Evolutionary conservation across 1,140 invertebrate genomes (phyloP).

Genomic region (Homarus americanus): DNA sequence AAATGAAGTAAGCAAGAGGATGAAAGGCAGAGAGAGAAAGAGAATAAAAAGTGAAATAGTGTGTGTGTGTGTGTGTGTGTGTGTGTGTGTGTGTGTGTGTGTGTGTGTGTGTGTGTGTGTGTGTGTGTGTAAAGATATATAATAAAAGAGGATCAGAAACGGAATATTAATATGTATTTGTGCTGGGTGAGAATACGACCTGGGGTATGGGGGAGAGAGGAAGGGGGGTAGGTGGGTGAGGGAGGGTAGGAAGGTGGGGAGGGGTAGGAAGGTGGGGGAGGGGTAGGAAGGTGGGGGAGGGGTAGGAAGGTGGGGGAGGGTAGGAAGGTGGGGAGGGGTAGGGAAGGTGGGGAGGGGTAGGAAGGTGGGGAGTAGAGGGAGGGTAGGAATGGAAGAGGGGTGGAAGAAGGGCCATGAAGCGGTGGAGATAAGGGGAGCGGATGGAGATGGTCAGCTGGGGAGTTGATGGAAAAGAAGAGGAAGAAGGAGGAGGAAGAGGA

Average conservation of each 20-base stretch:
- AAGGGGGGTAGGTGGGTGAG: background rate
- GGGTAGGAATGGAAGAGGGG: background rate
- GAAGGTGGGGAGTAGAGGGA: background rate
- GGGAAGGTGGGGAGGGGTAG: background rate
- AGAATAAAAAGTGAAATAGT: background rate
- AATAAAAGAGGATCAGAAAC: background rate
- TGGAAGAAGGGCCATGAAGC: background rate
- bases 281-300: background rate
- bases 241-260: background rate
- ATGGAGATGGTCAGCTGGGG: no score
- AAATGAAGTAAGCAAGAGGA: background rate
- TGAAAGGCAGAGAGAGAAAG: background rate
- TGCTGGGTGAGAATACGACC: conserved; percentile 10
- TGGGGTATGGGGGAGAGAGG: background rate
- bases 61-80: no score
- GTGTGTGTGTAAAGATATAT: background rate
- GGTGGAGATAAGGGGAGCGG: background rate
- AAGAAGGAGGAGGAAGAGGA: background rate
- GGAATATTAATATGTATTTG: conserved; percentile 10
- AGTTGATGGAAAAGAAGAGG: background rate
- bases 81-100: no score
- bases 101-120: no score
- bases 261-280: background rate
- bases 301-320: background rate
- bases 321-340: no score